Base-by-base conservation (phyloP, 2,888 invertebrate species). In the Pandemis heparana region DNA sequence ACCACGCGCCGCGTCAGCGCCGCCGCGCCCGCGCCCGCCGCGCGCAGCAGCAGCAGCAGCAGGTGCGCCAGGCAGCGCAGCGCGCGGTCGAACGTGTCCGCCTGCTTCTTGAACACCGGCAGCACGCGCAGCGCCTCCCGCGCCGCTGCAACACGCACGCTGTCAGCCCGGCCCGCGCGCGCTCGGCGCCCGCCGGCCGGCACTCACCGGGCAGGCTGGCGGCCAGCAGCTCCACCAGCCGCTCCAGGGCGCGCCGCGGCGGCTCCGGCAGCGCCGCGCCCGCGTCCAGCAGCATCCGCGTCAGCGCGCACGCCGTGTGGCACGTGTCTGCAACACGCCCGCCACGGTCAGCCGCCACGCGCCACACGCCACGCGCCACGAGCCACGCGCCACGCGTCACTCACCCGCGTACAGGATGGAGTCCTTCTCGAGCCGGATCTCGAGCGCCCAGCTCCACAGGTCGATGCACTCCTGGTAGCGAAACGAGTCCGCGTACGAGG, bases 381-480 rank as follows among this genome's bases (percentile, higher is more conserved):
- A 1, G 46, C 46, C 5, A 12, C 43, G 18, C 5, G 9, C 10
- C 23, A 1, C n/a, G 9, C 41, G n/a, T n/a, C 16, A 62, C 77
- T 67, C n/a, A 83, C 84, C 86, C 3, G 87, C 76, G 79, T 95
- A 95, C 75, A 97, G 92, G 87, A 97, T 96, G 68, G 98, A 96
- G 92, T 97, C 97, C 86, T 96, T 96, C 82, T 96, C 95, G 16
- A 98, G 96, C 78, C 98, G 95, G 76, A 98, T 95, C 87, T 97
- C 96, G 71, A 98, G 95, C 69, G 97, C 97, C 89, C 98, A 96
- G 75, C 96, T 95, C 98, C 98, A 99, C 71, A 98, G 95, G 88
- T 98, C 97, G 77, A 98, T 96, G 91, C 98, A 98, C 77, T 97
- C 95, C 89, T 97, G 97, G 89, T 97, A 97, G 71, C 96, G 95